These are phyloP conservation scores for Pollenia amentaria DNA, from an alignment of 2,888 invertebrate genomes.

Conservation along the genomic window DNA sequence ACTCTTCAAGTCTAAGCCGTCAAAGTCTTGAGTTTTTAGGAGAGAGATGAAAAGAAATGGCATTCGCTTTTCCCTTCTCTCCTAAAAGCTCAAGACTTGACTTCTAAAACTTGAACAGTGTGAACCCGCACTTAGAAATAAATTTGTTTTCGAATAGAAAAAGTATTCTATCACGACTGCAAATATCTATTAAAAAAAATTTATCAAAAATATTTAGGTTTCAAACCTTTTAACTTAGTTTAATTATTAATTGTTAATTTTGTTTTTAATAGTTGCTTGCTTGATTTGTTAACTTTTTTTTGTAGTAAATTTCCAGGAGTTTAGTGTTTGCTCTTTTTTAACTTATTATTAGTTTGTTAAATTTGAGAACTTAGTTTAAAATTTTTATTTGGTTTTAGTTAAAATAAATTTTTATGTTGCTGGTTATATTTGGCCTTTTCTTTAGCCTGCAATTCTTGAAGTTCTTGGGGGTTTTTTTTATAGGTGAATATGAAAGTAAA, in stretches of 20 bases:
- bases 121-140: too few species aligned
- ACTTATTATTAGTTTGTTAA: slow-evolving; percentile 46
- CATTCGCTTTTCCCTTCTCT: too few species aligned
- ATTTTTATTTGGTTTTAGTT: slow-evolving; percentile 29
- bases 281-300: slow-evolving; percentile 51
- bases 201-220: slow-evolving; percentile 50
- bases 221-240: slow-evolving; percentile 49
- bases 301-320: slow-evolving; percentile 42
- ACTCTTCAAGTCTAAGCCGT: too few species aligned
- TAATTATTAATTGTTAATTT: slow-evolving; percentile 39
- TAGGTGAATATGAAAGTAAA: slow-evolving; percentile 40
- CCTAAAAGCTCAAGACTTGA: too few species aligned
- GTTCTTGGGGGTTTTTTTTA: slow-evolving; percentile 63
- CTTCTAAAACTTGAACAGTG: too few species aligned
- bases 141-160: too few species aligned
- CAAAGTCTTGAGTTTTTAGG: too few species aligned
- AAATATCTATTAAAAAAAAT: too few species aligned
- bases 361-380: slow-evolving; percentile 28
- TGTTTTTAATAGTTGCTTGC: slow-evolving; percentile 22
- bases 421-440: slow-evolving; percentile 22
- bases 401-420: slow-evolving; percentile 58
- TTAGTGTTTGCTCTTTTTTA: slow-evolving; percentile 39
- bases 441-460: slow-evolving; percentile 66
- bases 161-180: too few species aligned
- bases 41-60: too few species aligned